Percentiles rank a stretch among this genome's conserved stretches.
Conservation (phyloP, 2,797 vertebrate species). For the Cetoscarus ocellatus region DNA sequence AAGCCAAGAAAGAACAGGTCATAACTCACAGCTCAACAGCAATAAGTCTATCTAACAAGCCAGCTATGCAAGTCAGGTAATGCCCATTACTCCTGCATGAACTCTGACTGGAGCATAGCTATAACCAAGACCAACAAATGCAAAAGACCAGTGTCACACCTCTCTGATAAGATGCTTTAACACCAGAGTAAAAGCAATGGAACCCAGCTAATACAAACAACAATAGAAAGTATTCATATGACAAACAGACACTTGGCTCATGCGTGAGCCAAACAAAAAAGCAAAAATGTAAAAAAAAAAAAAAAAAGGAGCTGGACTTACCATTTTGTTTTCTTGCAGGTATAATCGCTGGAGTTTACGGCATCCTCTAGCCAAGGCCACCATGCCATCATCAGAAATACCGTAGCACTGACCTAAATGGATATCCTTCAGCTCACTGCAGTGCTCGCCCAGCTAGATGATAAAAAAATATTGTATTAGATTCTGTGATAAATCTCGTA, state of each 20-base stretch:
- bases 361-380: conserved; percentile 94
- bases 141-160: not conserved
- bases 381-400: conserved; percentile 96
- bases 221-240: not conserved
- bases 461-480: too few relatives aligned
- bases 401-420: conserved; percentile 99
- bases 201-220: not conserved
- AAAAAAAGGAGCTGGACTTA: conserved; percentile 80
- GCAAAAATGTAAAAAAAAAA: not conserved
- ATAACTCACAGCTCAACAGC: not conserved
- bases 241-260: not conserved
- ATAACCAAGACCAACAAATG: not conserved
- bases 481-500: not conserved
- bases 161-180: not conserved
- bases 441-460: conserved; percentile 91
- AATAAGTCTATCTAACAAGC: not conserved
- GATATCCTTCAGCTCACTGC: conserved; percentile 94
- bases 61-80: too few relatives aligned
- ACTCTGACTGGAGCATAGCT: not conserved
- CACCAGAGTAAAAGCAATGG: too few relatives aligned
- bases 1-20: not conserved
- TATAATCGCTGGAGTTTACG: conserved; percentile 96
- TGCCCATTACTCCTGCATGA: not conserved
- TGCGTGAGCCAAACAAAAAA: not conserved
- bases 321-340: conserved; percentile 99